Conservation (phyloP, 2,797 vertebrate genomes). For the Coracias cyanogaster region DNA sequence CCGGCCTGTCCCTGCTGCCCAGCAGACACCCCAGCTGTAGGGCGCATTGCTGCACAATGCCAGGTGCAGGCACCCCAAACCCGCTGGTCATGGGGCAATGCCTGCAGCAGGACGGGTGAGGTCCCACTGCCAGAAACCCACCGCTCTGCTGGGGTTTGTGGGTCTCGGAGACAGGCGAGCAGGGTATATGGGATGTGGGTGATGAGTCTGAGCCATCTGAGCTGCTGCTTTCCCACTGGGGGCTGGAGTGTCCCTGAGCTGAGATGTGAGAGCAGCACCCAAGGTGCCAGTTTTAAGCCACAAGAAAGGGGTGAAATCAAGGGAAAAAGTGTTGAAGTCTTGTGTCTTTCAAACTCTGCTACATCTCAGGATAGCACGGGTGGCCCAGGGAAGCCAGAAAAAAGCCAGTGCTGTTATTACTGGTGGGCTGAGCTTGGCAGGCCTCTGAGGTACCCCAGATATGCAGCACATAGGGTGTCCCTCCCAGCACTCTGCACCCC, state of each 20-base stretch:
- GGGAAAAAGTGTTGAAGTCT: not conserved
- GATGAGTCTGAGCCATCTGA: not conserved
- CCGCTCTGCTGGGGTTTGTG: not conserved
- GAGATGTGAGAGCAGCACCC: not conserved
- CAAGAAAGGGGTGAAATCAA: accelerated
- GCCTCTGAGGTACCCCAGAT: not conserved
- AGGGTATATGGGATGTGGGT: accelerated
- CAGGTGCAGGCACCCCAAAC: not conserved
- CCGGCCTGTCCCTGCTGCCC: not conserved
- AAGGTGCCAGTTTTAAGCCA: not conserved
- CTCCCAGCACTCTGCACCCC: not conserved
- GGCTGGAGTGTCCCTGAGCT: not conserved
- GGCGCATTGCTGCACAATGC: not conserved
- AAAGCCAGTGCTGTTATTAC: not conserved
- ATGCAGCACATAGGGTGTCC: not conserved
- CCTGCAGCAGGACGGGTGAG: not conserved
- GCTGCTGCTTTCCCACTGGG: not conserved
- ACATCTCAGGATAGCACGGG: not conserved
- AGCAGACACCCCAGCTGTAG: not conserved
- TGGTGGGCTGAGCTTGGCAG: not conserved
- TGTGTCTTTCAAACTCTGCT: not conserved
- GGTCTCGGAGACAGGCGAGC: not conserved
- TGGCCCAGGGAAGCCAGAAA: not conserved
- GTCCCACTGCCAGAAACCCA: not conserved
- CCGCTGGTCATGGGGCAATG: not conserved